Evolutionary conservation across 2,113 vertebrate species (phyloP).

Genomic region (Procavia capensis): DNA sequence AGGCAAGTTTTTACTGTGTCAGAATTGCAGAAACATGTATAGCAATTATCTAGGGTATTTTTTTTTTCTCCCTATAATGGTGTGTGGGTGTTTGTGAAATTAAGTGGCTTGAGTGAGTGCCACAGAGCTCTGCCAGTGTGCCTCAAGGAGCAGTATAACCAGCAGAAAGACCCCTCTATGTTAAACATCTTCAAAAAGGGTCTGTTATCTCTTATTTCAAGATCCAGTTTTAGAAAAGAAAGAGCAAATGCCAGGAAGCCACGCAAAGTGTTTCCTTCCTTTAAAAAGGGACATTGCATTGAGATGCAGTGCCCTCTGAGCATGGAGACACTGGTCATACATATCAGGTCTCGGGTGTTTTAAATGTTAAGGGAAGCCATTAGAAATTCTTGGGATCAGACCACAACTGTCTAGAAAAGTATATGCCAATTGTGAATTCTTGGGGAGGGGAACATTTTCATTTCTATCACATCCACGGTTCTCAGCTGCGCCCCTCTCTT

Average conservation of each 20-base stretch:
- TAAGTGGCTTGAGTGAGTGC: constrained; percentile 49
- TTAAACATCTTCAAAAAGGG: neutral
- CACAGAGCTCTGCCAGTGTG: neutral
- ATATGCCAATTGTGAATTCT: neutral
- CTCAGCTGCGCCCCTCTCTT: neutral
- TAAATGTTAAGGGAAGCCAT: neutral
- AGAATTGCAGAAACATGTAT: constrained; percentile 69
- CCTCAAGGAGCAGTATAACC: constrained; percentile 16
- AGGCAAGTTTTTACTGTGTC: constrained; percentile 72
- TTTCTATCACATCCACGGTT: neutral
- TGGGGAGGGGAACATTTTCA: neutral
- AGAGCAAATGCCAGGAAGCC: constrained; percentile 20
- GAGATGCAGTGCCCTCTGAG: neutral
- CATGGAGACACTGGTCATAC: neutral
- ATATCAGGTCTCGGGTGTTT: neutral
- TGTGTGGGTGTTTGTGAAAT: constrained; percentile 73
- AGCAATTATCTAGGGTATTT: constrained; percentile 68
- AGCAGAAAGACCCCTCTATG: neutral
- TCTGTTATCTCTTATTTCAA: neutral
- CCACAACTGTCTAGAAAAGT: neutral
- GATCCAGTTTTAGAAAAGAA: neutral
- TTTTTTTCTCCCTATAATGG: constrained; percentile 48
- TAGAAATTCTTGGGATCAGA: constrained; percentile 29
- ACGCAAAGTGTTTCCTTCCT: neutral
- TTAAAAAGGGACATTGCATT: neutral